Evolutionary conservation across 1,140 invertebrate species (phyloP), one percentile per base, ranked within the genome.

Genomic region (Papilio xuthus): DNA sequence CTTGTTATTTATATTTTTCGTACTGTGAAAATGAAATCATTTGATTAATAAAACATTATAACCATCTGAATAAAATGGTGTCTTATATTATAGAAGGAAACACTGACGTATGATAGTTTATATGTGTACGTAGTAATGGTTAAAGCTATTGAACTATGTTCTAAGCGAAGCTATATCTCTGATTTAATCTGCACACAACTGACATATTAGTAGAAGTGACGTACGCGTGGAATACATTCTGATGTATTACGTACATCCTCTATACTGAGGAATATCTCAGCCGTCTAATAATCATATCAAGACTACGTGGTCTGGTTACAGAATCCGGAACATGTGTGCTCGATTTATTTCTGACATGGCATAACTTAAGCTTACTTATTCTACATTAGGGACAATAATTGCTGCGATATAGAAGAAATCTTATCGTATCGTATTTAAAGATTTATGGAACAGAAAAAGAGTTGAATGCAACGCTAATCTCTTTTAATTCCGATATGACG

Each of bases 191-290:
- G 8, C 28, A 44, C 41, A 73, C 71, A 9, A 26, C 18, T 32
- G 23, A 32, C 60, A 28, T 63, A 63, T 63, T 75, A 75, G 44
- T 74, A 74, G 23, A 53, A n/a, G 73, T 56, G 50, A 75, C 73
- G 28, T 56, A 75, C 10, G 73, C 73, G 47, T 26, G 73, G 73
- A 75, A 75, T 75, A 75, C 73, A 56, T 75, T 47, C 50, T 75
- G 50, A 75, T 75, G 10, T 75, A 75, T 60, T 75, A 53, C 73
- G 50, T n/a, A 56, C 28, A 75, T 56, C 73, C 73, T n/a, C 32
- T 26, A 2, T 18, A 63, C 60, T 15, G 26, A 63, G 26, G 60
- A 63, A 63, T 63, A 63, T 63, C 60, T 63, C 60, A 63, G 60
- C 60, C 60, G 23, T 63, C 60, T 63, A 63, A 63, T 63, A 63